phyloP scores from a whole-genome alignment of 2,797 vertebrate species.

The Peromyscus nudipes region DNA sequence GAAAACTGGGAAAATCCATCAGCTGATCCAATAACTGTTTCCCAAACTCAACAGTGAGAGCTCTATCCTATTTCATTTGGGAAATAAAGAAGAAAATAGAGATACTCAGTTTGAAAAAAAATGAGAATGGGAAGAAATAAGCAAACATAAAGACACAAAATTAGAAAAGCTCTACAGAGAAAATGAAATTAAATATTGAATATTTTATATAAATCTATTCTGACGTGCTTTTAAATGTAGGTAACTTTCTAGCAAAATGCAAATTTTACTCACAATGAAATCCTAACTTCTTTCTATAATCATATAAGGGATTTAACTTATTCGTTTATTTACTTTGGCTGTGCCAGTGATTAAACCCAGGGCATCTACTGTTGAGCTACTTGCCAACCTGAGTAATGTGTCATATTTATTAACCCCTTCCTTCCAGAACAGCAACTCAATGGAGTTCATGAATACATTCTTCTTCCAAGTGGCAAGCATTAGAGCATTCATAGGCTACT shows the following conservation, averaged over 20 bases:
- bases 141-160: conserved; percentile 3
- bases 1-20: background rate
- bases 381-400: background rate
- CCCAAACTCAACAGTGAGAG: background rate
- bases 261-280: conserved; percentile 15
- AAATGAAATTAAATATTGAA: conserved; percentile 20
- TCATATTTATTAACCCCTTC: background rate
- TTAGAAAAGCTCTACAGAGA: background rate
- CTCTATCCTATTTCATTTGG: background rate
- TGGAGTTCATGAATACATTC: background rate
- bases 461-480: conserved; percentile 11
- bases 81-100: conserved; percentile 21
- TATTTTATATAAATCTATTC: background rate
- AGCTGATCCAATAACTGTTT: conserved; percentile 9
- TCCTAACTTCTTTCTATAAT: background rate
- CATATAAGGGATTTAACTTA: background rate
- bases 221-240: background rate
- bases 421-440: background rate
- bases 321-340: background rate
- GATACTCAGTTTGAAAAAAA: background rate
- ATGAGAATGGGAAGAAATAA: background rate
- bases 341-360: background rate
- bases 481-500: background rate
- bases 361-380: background rate
- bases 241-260: background rate